Base-by-base conservation (phyloP, 2,888 invertebrate genomes). In the Chirona hameri region DNA sequence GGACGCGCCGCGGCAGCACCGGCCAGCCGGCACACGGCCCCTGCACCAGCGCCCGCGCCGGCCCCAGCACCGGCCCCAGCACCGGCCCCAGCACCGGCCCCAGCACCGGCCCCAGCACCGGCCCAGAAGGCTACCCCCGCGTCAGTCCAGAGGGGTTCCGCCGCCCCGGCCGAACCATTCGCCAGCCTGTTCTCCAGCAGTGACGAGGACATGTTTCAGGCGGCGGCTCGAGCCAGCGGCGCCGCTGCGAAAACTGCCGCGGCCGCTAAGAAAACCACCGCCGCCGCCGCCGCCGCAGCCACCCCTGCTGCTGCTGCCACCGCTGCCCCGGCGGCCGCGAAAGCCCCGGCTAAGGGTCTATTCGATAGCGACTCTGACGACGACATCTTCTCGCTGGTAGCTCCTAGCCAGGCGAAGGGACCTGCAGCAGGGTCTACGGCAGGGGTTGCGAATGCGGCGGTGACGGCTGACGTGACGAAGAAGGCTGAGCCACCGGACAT, bases 331-430 rank as follows among this genome's bases (percentile, higher is more conserved):
- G 15, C 9, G 21, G 39, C 46, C 5, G 24, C 76, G 39, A 15
- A 39, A 24, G 46, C 39, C 46, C 31, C 46, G 3, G 15, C 76
- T 12, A 76, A 46, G 12, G 76, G 76, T 31, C 46, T 76, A 24
- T 76, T 76, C 46, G 76, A 76, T 24, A 76, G 76, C 12, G 76
- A 76, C 46, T 76, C 76, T 5, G 76, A 76, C 24, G 76, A 76
- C 24, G 76, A 76, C 76, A 76, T 76, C 1, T 76, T 76, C 46
- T 39, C 76, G 10, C 18, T 76, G 46, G 76, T 76, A 46, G 9
- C 76, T 39, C 31, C 72, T 14, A 9, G 27, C 18, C 72, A 31
- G 10, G 31, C 31, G 72, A 52, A 4, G 52, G 18, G 15, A 12
- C 52, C 39, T 39, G 39, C 52, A 12, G 39, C 39, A 39, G 39